Evolutionary conservation across 1,140 invertebrate genomes (phyloP), one percentile per base, ranked within the genome.

Genomic region (Ceratina japonica): DNA sequence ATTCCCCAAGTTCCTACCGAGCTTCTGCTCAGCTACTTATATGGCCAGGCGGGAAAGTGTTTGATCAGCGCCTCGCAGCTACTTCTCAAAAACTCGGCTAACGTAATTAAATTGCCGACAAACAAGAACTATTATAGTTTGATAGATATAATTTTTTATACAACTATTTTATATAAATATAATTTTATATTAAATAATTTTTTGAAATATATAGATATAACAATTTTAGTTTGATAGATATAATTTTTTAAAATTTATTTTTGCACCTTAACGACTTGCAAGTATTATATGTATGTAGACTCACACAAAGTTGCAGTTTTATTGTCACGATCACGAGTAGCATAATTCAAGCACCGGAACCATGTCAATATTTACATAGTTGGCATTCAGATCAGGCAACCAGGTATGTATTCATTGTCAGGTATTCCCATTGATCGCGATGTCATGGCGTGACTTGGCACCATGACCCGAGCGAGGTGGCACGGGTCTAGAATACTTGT

Each of bases 1-100:
- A 79, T 79, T 74, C 71, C 54, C 24, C 63, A 18, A 79, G 44
- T 79, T 79, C 77, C 54, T 59, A 37, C 49, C 2, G 54, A n/a
- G 22, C 63, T 63, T 72, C 54, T 15, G 18, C 31, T 31, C 2
- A 37, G 54, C 22, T 24, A 75, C 15, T 64, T 64, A n/a, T 31
- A 12, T 16, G 64, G 4, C 1, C n/a, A 31, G 3, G 20, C 27
- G 18, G 56, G 31, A 22, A 44, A 65, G 31, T 13, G 15, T 31
- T 52, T 63, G 13, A 58, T 77, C 49, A 49, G 16, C 27, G 20
- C 15, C 59, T 49, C 2, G 37, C 37, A 44, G 37, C 10, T 10
- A 10, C 10, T 44, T 7, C 10, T 44, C 10, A 44, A 44, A 10
- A 44, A 44, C 0, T 44, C 37, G 10, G 10, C 22, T 7, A 3